These are phyloP conservation scores for Ptyas mucosa DNA, from an alignment of 2,113 vertebrate species.

Conservation along the genomic window DNA sequence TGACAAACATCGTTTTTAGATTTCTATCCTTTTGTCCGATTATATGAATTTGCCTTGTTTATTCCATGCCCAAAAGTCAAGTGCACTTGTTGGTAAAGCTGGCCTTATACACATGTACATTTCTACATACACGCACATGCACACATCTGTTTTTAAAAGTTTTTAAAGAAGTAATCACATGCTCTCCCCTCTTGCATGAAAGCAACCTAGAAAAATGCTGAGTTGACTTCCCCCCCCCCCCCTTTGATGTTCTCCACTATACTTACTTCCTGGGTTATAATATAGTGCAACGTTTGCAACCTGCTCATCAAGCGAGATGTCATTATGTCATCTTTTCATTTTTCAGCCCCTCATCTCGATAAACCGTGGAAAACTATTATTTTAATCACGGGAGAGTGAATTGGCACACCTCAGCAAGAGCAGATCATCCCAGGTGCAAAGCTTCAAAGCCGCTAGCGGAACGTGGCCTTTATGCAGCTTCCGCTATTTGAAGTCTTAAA, in stretches of 20 bases:
- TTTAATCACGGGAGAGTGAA: constrained; percentile 41
- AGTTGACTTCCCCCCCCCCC: constrained; percentile 20
- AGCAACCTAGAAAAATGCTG: constrained; percentile 19
- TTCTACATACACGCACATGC: not conserved
- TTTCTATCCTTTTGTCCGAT: constrained; percentile 61
- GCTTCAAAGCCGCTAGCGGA: constrained; percentile 34
- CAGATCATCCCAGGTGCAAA: constrained; percentile 17
- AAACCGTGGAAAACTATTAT: constrained; percentile 9
- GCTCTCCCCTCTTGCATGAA: constrained; percentile 33
- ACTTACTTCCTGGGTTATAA: constrained; percentile 14
- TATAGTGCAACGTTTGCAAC: constrained; percentile 36
- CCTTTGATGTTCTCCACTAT: constrained; percentile 27
- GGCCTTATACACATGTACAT: not conserved
- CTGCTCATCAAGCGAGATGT: constrained; percentile 20
- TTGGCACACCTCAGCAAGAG: constrained; percentile 26
- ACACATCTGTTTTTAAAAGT: not conserved
- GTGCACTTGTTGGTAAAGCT: constrained; percentile 46
- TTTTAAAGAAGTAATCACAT: constrained; percentile 32
- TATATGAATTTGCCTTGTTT: constrained; percentile 65
- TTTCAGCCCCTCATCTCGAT: not conserved
- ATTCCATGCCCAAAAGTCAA: constrained; percentile 63
- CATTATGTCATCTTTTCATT: constrained; percentile 17
- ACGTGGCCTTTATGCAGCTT: constrained; percentile 45
- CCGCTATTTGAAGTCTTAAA: constrained; percentile 57
- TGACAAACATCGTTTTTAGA: constrained; percentile 57